Evolutionary conservation across 2,888 invertebrate genomes (phyloP).

Genomic region (Peribatodes rhomboidaria): DNA sequence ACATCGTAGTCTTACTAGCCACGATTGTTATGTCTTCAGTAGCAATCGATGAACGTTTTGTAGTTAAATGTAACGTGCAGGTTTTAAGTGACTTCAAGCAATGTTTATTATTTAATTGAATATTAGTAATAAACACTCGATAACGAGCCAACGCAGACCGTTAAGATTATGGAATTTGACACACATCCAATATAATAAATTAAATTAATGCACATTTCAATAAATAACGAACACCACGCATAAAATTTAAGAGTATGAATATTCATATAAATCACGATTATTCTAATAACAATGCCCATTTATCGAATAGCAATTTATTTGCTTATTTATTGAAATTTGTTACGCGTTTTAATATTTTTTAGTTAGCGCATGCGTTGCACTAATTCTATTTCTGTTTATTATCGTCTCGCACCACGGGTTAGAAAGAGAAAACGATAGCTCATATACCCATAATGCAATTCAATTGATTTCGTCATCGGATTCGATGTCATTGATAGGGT

Average conservation of each 20-base stretch:
- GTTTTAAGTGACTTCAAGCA: neutral
- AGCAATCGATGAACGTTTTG: neutral
- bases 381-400: slow-evolving; percentile 64
- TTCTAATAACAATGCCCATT: slow-evolving; percentile 76
- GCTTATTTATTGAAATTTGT: slow-evolving; percentile 85
- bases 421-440: slow-evolving; percentile 64
- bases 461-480: slow-evolving; percentile 75
- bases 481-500: slow-evolving; percentile 80
- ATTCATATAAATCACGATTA: slow-evolving; percentile 86
- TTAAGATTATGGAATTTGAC: slow-evolving; percentile 61
- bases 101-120: too few relatives aligned
- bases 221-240: slow-evolving; percentile 63
- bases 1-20: neutral
- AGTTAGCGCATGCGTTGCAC: slow-evolving; percentile 60
- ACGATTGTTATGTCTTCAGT: neutral
- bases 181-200: slow-evolving; percentile 64
- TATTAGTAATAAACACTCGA: slow-evolving; percentile 46
- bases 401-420: slow-evolving; percentile 48
- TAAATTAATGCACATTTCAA: slow-evolving; percentile 61
- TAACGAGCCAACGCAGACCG: slow-evolving; percentile 50
- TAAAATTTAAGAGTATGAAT: slow-evolving; percentile 78
- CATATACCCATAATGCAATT: slow-evolving; percentile 61
- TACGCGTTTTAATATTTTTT: slow-evolving; percentile 75
- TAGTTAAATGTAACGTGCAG: neutral
- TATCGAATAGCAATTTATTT: slow-evolving; percentile 84